These are phyloP conservation scores for Carcharodon carcharias DNA, from an alignment of 2,797 vertebrate species.

Conservation along the genomic window DNA sequence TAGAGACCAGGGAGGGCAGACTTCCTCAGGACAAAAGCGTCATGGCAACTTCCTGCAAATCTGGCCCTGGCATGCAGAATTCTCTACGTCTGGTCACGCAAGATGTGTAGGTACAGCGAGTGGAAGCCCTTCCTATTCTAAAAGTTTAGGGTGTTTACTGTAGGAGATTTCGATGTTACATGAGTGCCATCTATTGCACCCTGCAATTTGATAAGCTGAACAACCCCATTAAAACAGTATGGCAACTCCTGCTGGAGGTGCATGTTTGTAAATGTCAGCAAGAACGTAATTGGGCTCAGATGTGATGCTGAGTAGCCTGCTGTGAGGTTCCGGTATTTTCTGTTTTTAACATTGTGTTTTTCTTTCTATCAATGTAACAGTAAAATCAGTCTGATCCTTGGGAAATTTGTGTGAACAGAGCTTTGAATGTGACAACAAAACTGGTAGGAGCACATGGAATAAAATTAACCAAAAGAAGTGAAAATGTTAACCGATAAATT, in stretches of 20 bases:
- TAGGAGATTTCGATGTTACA: neutral
- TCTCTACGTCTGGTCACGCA: neutral
- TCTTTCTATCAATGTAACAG: neutral
- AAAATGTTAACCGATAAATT: neutral
- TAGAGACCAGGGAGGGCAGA: conserved; percentile 25
- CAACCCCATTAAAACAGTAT: neutral
- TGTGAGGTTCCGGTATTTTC: neutral
- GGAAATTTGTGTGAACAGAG: neutral
- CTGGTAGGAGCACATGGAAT: neutral
- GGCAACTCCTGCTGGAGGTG: neutral
- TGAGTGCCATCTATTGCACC: conserved; percentile 25
- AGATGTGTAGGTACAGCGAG: neutral
- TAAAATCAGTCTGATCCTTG: neutral
- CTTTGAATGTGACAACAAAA: neutral
- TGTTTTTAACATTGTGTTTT: neutral
- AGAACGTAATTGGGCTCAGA: neutral
- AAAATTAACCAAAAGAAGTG: neutral
- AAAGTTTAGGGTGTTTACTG: neutral
- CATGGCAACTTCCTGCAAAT: conserved; percentile 29
- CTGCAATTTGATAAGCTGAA: neutral
- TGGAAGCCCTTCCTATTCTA: conserved; percentile 2
- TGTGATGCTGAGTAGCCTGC: neutral
- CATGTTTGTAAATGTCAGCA: neutral
- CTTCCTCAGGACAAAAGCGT: conserved; percentile 31
- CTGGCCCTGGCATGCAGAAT: conserved; percentile 1